Conservation (phyloP, 2,888 invertebrate species). For the Noctua pronuba region DNA sequence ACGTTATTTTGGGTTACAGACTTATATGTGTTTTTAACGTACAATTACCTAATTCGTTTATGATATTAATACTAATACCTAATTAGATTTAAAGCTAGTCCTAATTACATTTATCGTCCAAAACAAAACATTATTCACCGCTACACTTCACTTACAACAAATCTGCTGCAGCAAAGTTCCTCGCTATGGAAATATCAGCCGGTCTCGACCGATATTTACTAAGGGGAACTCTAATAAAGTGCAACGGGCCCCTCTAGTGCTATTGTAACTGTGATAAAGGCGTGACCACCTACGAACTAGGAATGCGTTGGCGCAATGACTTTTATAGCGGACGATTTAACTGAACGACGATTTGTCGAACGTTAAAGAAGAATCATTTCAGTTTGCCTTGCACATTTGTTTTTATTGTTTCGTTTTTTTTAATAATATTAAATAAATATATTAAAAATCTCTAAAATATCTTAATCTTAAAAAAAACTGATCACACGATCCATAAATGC, state of each 20-base stretch:
- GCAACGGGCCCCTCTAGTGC: slow-evolving; percentile 74
- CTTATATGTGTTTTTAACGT: not conserved
- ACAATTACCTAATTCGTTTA: not conserved
- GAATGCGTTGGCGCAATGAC: slow-evolving; percentile 77
- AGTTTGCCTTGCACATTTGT: not conserved
- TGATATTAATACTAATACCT: not conserved
- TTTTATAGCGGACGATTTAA: slow-evolving; percentile 56
- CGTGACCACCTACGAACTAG: slow-evolving; percentile 85
- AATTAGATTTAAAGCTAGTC: not conserved
- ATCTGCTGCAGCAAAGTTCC: slow-evolving; percentile 46
- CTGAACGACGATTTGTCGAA: slow-evolving; percentile 4
- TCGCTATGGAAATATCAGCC: slow-evolving; percentile 61
- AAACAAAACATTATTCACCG: slow-evolving; percentile 18
- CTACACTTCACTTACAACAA: slow-evolving; percentile 47
- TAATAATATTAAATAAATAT: not conserved
- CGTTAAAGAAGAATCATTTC: slow-evolving; percentile 1
- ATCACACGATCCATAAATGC: not conserved
- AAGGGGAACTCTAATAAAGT: slow-evolving; percentile 82
- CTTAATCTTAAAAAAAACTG: not conserved
- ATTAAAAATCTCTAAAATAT: not conserved
- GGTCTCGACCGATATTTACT: slow-evolving; percentile 80
- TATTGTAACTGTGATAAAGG: slow-evolving; percentile 84
- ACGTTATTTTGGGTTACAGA: no score
- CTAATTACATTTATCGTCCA: slow-evolving; percentile 19
- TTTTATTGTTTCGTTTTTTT: not conserved